Evolutionary conservation across 2,113 vertebrate species (phyloP), one percentile per base, ranked within the genome.

Genomic region (Menura novaehollandiae): DNA sequence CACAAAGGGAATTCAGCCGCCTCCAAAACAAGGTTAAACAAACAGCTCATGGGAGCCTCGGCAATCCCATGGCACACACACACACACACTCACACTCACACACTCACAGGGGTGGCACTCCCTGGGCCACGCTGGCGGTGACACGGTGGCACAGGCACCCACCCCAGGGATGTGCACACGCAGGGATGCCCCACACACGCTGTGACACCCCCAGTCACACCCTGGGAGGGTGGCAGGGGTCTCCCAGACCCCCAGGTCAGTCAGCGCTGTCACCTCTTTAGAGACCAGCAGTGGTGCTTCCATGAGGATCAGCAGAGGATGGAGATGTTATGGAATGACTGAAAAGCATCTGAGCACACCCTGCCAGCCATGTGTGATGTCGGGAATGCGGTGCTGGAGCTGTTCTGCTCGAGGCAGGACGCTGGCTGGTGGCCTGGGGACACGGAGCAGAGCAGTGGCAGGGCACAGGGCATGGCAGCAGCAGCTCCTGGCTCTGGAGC

Each of bases 21-120:
- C 88, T 94, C 92, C 46, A 23, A 93, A 97, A 94, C 76, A 84
- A 92, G 96, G 97, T 96, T 91, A 93, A 97, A 96, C 59, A 95
- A 96, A 96, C 81, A 95, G 94, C 95, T 95, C 80, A 66, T 33
- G 67, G 93, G 93, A 93, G 47, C 4, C 49, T 53, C 15, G 11
- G 79, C 77, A 91, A 85, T 85, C 77, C 88, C 69, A 76, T 28
- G 20, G 78, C n/a, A 4, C 18, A 6, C 32, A 21, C 26, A 28
- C 33, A 33, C 51, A 20, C 13, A 33, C 1, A 46, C n/a, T 47
- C 18, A 66, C 5, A 44, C 32, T 13, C 11, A 14, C 30, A 10
- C 35, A 23, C 37, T 30, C 53, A 15, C 11, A 16, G 12, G 33
- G 35, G 35, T 3, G 7, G 47, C 49, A 39, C 9, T 66, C 1